A percentile compares a stretch with the other conserved stretches of the same genome.
phyloP scores from a whole-genome alignment of 2,113 vertebrate species.

The Alaudala cheleensis region DNA sequence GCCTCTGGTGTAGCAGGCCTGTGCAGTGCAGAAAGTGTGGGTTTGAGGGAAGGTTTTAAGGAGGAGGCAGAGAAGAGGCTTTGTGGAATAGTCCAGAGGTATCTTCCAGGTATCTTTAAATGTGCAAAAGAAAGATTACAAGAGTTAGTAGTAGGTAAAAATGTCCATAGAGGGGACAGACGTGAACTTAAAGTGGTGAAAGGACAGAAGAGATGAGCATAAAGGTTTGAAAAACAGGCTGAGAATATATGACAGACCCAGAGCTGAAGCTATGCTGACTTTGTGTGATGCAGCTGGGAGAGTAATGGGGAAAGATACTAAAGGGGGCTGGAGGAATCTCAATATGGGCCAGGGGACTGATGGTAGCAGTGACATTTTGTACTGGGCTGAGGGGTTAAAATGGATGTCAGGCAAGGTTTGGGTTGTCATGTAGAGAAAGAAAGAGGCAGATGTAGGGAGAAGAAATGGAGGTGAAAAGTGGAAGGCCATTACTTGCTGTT shows the following conservation, averaged over 20 bases:
- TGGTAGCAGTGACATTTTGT: background rate
- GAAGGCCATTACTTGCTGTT: background rate
- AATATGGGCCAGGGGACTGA: background rate
- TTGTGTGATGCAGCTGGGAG: background rate
- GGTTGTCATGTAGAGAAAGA: background rate
- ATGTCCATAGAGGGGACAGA: background rate
- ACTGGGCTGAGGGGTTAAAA: background rate
- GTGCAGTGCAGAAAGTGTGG: background rate
- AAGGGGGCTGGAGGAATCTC: background rate
- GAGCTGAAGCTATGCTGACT: background rate
- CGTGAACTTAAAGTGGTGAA: background rate
- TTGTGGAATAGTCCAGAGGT: background rate
- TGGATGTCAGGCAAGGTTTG: background rate
- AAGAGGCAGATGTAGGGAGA: background rate
- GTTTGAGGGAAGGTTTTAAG: background rate
- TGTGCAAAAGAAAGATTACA: background rate
- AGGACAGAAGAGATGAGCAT: background rate
- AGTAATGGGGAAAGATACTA: background rate
- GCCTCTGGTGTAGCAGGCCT: background rate
- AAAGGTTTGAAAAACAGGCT: background rate
- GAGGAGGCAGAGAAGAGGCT: background rate
- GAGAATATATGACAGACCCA: rapidly evolving
- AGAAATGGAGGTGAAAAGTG: background rate
- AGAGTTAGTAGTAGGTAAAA: background rate
- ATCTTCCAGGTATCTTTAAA: background rate